These are phyloP conservation scores for Pholis gunnellus DNA, from an alignment of 2,113 vertebrate species.

Conservation along the genomic window DNA sequence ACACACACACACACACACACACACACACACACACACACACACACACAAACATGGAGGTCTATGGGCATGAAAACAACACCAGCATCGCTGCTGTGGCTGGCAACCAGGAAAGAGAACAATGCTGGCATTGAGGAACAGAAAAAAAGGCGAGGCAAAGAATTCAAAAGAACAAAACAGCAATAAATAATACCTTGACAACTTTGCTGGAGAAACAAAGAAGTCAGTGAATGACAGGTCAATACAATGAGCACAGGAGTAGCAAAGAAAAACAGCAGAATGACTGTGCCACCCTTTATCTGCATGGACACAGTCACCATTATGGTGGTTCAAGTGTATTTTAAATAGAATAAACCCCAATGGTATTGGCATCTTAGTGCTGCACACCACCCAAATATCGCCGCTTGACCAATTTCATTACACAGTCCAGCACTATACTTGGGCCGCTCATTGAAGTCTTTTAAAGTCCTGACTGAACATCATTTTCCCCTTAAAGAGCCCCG, in stretches of 20 bases:
- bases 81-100: background rate
- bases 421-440: slow-evolving; percentile 29
- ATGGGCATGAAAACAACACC: background rate
- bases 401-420: slow-evolving; percentile 61
- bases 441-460: slow-evolving; percentile 20
- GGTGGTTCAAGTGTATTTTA: slow-evolving; percentile 29
- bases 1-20: too few species aligned
- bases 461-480: slow-evolving; percentile 52
- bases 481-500: slow-evolving; percentile 36
- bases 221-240: slow-evolving; percentile 30
- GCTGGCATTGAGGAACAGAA: background rate
- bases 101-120: background rate
- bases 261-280: slow-evolving; percentile 4
- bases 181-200: background rate
- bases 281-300: slow-evolving; percentile 42
- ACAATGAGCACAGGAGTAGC: background rate
- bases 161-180: background rate
- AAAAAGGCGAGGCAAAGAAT: background rate
- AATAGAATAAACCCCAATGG: slow-evolving; percentile 30
- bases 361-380: slow-evolving; percentile 28
- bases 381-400: slow-evolving; percentile 41
- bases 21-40: background rate
- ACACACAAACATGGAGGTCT: background rate
- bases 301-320: slow-evolving; percentile 17
- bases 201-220: background rate